Conservation (phyloP, 2,113 vertebrate species). For the Peromyscus leucopus region DNA sequence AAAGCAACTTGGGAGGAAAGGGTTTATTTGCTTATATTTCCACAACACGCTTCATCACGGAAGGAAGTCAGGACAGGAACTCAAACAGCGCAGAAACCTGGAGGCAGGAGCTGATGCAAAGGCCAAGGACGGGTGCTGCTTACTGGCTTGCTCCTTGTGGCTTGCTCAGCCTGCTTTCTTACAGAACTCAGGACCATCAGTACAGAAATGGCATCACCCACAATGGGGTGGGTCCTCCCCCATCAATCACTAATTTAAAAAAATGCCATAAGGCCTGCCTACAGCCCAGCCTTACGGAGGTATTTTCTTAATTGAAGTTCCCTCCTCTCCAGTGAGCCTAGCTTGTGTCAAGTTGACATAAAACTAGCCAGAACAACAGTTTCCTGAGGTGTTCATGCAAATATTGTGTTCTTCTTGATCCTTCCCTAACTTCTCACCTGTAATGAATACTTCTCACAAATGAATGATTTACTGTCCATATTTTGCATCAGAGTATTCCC, state of each 20-base stretch:
- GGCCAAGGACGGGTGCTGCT: not conserved
- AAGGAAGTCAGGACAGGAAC: not conserved
- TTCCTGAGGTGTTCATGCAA: not conserved
- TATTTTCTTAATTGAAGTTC: not conserved
- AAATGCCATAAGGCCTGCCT: not conserved
- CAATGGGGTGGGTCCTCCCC: too few relatives aligned
- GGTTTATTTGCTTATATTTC: not conserved
- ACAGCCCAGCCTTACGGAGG: too few relatives aligned
- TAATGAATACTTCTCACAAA: conserved; percentile 40
- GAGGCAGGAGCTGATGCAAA: not conserved
- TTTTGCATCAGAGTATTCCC: not conserved
- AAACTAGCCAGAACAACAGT: not conserved
- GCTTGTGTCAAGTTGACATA: not conserved
- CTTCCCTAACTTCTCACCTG: conserved; percentile 40
- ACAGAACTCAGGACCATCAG: not conserved
- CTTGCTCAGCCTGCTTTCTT: not conserved
- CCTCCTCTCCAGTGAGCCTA: too few relatives aligned
- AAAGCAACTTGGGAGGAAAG: not conserved
- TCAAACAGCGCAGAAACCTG: not conserved
- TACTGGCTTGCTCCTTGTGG: not conserved
- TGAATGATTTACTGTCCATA: conserved; percentile 21
- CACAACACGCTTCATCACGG: not conserved
- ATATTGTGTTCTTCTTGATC: not conserved
- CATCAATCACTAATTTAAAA: not conserved
- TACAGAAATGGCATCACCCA: not conserved